Evolutionary conservation across 2,888 invertebrate species (phyloP).

Genomic region (Dorcus hopei): DNA sequence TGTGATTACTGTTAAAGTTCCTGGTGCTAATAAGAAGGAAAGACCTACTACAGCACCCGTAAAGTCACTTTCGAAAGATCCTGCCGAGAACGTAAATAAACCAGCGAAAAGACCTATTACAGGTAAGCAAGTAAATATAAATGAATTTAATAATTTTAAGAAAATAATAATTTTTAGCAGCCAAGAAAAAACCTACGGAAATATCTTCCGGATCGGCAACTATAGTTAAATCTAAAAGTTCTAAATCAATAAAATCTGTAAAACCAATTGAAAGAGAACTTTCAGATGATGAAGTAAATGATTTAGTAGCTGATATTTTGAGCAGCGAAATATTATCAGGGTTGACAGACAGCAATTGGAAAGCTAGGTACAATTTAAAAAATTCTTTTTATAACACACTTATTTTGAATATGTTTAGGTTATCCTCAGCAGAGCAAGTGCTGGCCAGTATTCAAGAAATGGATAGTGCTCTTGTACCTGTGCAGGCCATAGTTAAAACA

Average conservation of each 20-base stretch:
- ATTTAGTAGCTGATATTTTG: constrained; percentile 65
- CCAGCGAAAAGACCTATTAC: constrained; percentile 52
- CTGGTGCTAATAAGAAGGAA: constrained; percentile 62
- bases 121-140: constrained; percentile 18
- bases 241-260: constrained; percentile 32
- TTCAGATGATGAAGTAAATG: constrained; percentile 74
- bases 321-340: constrained; percentile 62
- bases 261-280: constrained; percentile 63
- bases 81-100: constrained; percentile 47
- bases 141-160: neutral
- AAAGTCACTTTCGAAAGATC: constrained; percentile 7
- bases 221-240: constrained; percentile 31
- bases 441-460: constrained; percentile 60
- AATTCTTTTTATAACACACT: neutral
- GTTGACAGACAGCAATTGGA: constrained; percentile 80
- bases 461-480: constrained; percentile 61
- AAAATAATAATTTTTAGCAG: constrained; percentile 13
- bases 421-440: constrained; percentile 73
- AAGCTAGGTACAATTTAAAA: constrained; percentile 53
- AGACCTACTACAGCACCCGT: constrained; percentile 51
- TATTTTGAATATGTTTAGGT: constrained; percentile 44
- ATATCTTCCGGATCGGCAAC: constrained; percentile 47
- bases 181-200: constrained; percentile 23
- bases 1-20: constrained; percentile 72
- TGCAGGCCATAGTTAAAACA: constrained; percentile 73